Evolutionary conservation across 2,888 invertebrate genomes (phyloP), one percentile per base, ranked within the genome.

Genomic region (Bugula neritina): DNA sequence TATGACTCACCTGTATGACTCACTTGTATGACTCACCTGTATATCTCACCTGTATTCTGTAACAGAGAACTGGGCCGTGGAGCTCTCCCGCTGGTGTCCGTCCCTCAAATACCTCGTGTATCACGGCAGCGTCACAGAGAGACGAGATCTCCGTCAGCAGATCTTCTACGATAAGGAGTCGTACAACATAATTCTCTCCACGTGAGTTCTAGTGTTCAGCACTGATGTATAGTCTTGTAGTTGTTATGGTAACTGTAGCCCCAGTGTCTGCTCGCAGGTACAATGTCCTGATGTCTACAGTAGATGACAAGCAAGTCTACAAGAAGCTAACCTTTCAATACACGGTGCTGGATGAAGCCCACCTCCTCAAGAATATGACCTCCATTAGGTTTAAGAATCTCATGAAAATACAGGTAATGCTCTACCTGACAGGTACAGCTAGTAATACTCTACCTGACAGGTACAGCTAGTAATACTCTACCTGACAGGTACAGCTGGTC

Each of bases 301-400:
- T 92, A 0, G 96, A 96, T 79, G 90, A 94, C 73, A 91, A 93
- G 83, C 90, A 92, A 87, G 92, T 97, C 83, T 90, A 94, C 73
- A 91, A 94, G 54, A 91, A 92, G 73, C 77, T 86, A 72, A 89
- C 89, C 69, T 89, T 96, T 83, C 91, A 94, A 82, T 97, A 96
- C 82, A 93, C 95, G 0, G 88, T 98, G 29, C 96, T 96, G 82
- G 98, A 98, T 83, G 98, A 98, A 82, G 96, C 95, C 0, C 97
- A 98, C 82, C 95, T 97, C 94, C 86, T 98, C 52, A 98, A 98
- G 84, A 98, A 97, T 82, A 97, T 97, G 94, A 89, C 91, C 72
- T 94, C 96, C 0, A 90, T 91, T 79, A 87, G 97, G 77, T 97
- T 93, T 80, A 90, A 92, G 78, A 91, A 92, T 83, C 87, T 97